phyloP scores from a whole-genome alignment of 2,113 vertebrate species.

The Neodon shergylaensis region DNA sequence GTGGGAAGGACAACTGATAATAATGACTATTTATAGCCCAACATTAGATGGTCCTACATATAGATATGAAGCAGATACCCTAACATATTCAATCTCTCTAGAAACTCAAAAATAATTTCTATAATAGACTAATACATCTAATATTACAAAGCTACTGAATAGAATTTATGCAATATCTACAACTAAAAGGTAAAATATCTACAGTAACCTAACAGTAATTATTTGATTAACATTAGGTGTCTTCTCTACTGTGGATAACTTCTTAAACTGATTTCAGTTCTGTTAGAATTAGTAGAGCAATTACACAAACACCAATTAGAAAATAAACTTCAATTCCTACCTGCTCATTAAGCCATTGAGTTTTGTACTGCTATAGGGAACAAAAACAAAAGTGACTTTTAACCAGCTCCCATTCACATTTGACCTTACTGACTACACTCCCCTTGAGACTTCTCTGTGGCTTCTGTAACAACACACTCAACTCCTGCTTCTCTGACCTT shows the following conservation, averaged over 20 bases:
- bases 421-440: neutral
- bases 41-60: neutral
- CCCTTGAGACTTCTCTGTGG: neutral
- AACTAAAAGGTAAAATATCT: neutral
- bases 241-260: slow-evolving; percentile 21
- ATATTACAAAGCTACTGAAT: neutral
- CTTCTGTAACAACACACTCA: neutral
- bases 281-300: slow-evolving; percentile 35
- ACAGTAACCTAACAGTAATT: slow-evolving; percentile 37
- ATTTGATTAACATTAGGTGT: slow-evolving; percentile 36
- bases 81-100: slow-evolving; percentile 25
- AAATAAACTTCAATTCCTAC: neutral
- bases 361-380: neutral
- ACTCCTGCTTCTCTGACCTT: neutral
- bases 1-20: neutral
- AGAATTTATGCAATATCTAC: slow-evolving; percentile 29
- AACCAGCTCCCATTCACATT: neutral
- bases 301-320: neutral
- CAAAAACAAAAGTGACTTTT: neutral
- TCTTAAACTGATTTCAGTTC: slow-evolving; percentile 33
- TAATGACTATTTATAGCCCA: neutral
- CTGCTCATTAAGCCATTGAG: slow-evolving; percentile 17
- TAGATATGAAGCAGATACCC: neutral
- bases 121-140: neutral
- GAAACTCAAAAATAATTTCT: slow-evolving; percentile 1